Base-by-base conservation (phyloP, 2,888 invertebrate genomes). In the Mimachlamys varia region DNA sequence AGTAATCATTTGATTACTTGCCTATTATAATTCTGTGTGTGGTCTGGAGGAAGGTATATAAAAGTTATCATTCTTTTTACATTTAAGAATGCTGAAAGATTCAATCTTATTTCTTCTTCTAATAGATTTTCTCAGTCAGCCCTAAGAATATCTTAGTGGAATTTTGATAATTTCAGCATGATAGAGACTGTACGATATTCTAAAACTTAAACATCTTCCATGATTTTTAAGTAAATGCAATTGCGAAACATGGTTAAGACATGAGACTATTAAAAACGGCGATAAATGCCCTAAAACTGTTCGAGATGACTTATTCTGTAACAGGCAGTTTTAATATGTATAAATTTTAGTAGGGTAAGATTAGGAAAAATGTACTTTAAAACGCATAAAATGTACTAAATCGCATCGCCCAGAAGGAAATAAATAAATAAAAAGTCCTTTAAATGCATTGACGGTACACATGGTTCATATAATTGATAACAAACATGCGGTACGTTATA, bases 91-190 rank as follows among this genome's bases (percentile, higher is more conserved):
- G 27, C 76, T 76, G 27, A 15, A 76, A 76, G 76, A 76, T 76
- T 33, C 76, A 27, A 76, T 76, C 76, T 76, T 27, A 76, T 76
- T 76, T 76, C 76, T 76, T 22, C 33, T 33, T 33, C 76, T 76
- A 76, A 76, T 76, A 76, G 76, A 76, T 76, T 76, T 33, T 76
- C 76, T 76, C 76, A 76, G 76, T 76, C 33, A 76, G 76, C 76
- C 76, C 27, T 76, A 33, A 33, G 76, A 76, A 76, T 76, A 27
- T 76, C 76, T 76, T 76, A 76, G 76, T 33, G 33, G 33, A 76
- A 76, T 33, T 33, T 27, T 76, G 76, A 76, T 76, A 76, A 76
- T 33, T 76, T 33, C 76, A 76, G 33, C 76, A 76, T 76, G 76
- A 76, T 76, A 58, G 1, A 33, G 33, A 76, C 76, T 27, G 5